phyloP scores from a whole-genome alignment of 1,140 invertebrate genomes.

The Polyergus mexicanus region DNA sequence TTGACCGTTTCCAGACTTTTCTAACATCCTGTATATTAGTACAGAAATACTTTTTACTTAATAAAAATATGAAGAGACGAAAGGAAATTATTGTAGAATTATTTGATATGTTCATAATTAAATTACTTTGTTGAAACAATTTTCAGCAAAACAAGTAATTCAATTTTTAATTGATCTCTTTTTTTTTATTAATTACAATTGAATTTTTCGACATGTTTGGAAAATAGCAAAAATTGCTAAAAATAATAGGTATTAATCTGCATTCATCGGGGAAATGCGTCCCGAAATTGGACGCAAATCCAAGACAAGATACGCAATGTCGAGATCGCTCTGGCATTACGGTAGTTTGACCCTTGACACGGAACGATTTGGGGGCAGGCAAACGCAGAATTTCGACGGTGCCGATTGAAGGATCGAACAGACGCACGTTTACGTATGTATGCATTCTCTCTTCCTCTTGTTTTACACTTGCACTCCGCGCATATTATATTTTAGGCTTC shows the following conservation, averaged over 20 bases:
- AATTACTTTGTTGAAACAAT: not conserved
- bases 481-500: not conserved
- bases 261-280: not conserved
- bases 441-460: not conserved
- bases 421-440: not conserved
- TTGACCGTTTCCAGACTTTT: too few species aligned
- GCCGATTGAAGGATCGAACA: conserved; percentile 43
- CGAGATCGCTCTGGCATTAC: conserved; percentile 45
- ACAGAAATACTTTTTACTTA: not conserved
- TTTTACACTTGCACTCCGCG: not conserved
- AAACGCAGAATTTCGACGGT: conserved; percentile 28
- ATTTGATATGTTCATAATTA: not conserved
- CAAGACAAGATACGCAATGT: conserved; percentile 2
- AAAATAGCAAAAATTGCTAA: not conserved
- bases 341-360: conserved; percentile 49
- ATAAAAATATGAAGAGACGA: not conserved
- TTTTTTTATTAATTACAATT: not conserved
- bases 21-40: too few species aligned
- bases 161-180: not conserved
- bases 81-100: not conserved
- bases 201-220: not conserved
- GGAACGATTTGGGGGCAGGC: conserved; percentile 35
- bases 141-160: not conserved
- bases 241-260: not conserved
- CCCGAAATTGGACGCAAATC: conserved; percentile 12